Evolutionary conservation across 2,888 invertebrate species (phyloP).

Genomic region (Labia minor): DNA sequence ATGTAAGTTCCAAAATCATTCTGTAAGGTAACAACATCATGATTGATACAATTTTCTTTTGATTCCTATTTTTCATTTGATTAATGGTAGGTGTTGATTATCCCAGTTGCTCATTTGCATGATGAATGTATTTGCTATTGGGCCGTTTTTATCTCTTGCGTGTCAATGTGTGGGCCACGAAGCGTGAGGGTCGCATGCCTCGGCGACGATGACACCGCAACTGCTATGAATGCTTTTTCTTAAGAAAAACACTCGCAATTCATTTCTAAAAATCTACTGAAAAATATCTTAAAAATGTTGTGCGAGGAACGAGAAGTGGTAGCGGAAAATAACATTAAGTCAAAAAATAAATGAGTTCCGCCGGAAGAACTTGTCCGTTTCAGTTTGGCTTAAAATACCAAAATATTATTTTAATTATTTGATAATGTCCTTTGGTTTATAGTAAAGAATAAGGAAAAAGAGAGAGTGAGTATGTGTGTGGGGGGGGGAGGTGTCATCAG

Average conservation of each 20-base stretch:
- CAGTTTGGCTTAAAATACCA: not conserved
- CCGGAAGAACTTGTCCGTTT: constrained; percentile 13
- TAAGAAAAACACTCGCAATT: not conserved
- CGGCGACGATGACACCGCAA: constrained; percentile 13
- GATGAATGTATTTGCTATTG: no score
- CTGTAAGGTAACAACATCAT: no score
- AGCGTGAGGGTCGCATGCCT: constrained; percentile 13
- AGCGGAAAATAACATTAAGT: constrained; percentile 2
- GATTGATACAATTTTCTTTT: no score
- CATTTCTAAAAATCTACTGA: not conserved
- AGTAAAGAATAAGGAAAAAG: no score
- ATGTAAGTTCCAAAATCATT: no score
- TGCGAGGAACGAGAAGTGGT: not conserved
- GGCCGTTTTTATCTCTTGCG: no score
- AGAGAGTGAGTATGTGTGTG: no score
- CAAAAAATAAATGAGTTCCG: constrained; percentile 5
- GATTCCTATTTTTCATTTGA: no score
- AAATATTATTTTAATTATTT: constrained; percentile 7
- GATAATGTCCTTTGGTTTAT: not conserved
- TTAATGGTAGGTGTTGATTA: no score
- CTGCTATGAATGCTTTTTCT: not conserved
- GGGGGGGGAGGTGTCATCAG: no score
- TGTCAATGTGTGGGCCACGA: constrained; percentile 13
- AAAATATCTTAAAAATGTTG: not conserved
- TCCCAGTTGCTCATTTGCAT: no score